Evolutionary conservation across 2,797 vertebrate genomes (phyloP).

Genomic region (Enteromius paludinosus): DNA sequence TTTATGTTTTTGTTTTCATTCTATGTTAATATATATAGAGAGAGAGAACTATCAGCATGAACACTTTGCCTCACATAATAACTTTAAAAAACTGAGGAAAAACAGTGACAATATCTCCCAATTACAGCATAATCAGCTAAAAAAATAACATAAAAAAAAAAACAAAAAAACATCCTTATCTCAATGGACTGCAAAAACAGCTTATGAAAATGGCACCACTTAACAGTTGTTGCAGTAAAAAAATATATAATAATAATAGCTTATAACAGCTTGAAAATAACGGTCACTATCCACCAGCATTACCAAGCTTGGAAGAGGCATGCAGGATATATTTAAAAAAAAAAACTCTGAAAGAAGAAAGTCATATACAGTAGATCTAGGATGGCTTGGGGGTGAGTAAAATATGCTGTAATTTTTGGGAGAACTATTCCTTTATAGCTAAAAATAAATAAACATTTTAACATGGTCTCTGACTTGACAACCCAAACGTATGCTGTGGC

Average conservation of each 20-base stretch:
- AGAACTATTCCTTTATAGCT: not conserved
- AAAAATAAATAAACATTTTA: not conserved
- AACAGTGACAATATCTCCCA: not conserved
- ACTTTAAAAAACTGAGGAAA: not conserved
- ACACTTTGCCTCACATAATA: not conserved
- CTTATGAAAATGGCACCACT: not conserved
- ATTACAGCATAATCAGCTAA: not conserved
- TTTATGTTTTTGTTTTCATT: too few relatives aligned
- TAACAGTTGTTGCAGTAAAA: not conserved
- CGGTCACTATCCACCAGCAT: too few relatives aligned
- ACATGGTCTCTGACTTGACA: not conserved
- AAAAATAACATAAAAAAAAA: not conserved
- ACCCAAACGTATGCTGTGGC: not conserved
- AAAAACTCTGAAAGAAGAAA: too few relatives aligned
- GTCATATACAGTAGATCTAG: too few relatives aligned
- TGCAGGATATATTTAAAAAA: too few relatives aligned
- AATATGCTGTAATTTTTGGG: too few relatives aligned
- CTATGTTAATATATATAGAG: too few relatives aligned
- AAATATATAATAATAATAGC: too few relatives aligned
- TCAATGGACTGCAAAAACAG: not conserved
- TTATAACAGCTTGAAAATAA: too few relatives aligned
- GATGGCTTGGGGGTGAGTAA: too few relatives aligned
- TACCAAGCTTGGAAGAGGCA: too few relatives aligned
- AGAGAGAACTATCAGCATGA: not conserved
- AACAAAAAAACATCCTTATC: not conserved